Evolutionary conservation across 1,140 invertebrate species (phyloP), one percentile per base, ranked within the genome.

Genomic region (Drosophila santomea): DNA sequence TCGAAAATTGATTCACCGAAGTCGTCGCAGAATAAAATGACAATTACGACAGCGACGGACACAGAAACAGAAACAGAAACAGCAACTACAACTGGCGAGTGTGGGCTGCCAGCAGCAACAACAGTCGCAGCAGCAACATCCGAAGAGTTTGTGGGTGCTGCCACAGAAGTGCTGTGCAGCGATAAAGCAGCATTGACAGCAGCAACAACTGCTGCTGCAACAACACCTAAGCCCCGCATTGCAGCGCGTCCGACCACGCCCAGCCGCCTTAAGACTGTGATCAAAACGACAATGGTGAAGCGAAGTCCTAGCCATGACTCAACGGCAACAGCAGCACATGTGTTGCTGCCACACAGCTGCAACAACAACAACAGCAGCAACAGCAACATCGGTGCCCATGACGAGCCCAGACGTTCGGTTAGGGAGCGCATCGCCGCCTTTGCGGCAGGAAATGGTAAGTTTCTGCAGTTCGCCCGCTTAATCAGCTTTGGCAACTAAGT

Each of bases 281-380:
- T 91, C 84, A 91, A 91, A 91, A 91, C 90, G 72, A 91, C 90
- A 89, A 88, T 91, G 90, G 90, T 91, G 56, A 91, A 91, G 76
- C 85, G 90, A 68, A 91, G 90, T 85, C 90, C 90, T 82, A 86
- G 85, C 81, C 79, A 91, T 86, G 90, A 91, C 74, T 91, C 90
- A 89, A 89, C 84, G 64, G 50, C 50, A 52, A 36, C 50, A 35
- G 78, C 78, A 69, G 44, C 74, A 83, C 80, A 84, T 80, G 61
- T 84, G 68, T 74, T 75, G 78, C 86, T 55, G 57, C 67, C 72
- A 47, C 77, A 74, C 85, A 75, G 73, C 77, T 62, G 75, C 85
- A 67, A 58, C 72, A 47, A n/a, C 81, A 79, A 7, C 67, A 54
- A 6, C 74, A 63, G 35, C 74, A 74, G 4, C 76, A 50, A 2